Percentiles rank a stretch among this genome's conserved stretches.
Evolutionary conservation across 2,797 vertebrate species (phyloP).

Genomic region (Synanceia verrucosa): DNA sequence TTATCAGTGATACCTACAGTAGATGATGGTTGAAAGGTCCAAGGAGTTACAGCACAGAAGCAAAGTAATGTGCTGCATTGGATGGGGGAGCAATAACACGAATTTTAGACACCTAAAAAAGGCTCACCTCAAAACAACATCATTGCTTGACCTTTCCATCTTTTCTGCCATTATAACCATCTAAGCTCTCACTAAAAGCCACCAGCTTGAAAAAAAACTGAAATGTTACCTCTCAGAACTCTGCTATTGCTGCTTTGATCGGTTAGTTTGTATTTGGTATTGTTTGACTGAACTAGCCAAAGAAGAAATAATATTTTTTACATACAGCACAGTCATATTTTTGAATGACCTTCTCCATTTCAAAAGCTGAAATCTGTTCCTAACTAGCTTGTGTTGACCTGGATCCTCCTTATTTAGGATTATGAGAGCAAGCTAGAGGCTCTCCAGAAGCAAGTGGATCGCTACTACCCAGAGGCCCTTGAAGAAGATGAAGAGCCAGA

Average conservation of each 20-base stretch:
- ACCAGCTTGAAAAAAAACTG: too few relatives aligned
- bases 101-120: background rate
- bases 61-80: background rate
- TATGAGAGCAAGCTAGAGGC: constrained; percentile 98
- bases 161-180: too few relatives aligned
- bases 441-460: constrained; percentile 95
- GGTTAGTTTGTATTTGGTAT: too few relatives aligned
- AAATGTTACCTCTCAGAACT: too few relatives aligned
- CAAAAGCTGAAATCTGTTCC: background rate
- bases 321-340: background rate
- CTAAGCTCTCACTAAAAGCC: too few relatives aligned
- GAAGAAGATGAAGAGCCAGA: constrained; percentile 95
- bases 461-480: constrained; percentile 87
- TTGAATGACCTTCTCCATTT: background rate
- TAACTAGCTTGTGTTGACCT: background rate
- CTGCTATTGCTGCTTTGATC: too few relatives aligned
- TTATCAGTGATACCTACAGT: background rate
- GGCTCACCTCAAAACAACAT: background rate
- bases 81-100: background rate
- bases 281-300: too few relatives aligned
- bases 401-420: constrained; percentile 81
- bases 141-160: too few relatives aligned
- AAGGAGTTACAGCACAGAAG: background rate
- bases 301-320: too few relatives aligned
- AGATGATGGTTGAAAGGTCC: background rate